Evolutionary conservation across 2,888 invertebrate genomes (phyloP).

Genomic region (Agrochola lota): DNA sequence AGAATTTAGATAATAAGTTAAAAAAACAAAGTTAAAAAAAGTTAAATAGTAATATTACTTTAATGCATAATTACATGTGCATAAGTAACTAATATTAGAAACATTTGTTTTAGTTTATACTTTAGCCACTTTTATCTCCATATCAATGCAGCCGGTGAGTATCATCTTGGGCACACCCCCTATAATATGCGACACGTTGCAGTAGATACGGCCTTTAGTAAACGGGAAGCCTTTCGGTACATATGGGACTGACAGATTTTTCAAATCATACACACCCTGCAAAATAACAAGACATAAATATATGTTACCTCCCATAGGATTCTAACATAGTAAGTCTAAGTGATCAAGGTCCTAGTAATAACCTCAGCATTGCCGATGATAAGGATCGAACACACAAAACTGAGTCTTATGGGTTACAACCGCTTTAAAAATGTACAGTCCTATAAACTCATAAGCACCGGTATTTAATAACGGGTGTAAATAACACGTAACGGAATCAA

Average conservation of each 20-base stretch:
- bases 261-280: constrained; percentile 8
- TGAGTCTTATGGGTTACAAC: too few relatives aligned
- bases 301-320: too few relatives aligned
- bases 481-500: too few relatives aligned
- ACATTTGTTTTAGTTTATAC: neutral
- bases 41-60: neutral
- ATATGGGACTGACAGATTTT: neutral
- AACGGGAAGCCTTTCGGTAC: constrained; percentile 31
- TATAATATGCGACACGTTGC: neutral
- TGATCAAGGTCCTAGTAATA: too few relatives aligned
- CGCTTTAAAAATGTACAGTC: too few relatives aligned
- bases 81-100: neutral
- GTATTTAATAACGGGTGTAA: too few relatives aligned
- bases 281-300: neutral
- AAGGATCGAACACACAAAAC: too few relatives aligned
- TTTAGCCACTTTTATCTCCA: neutral
- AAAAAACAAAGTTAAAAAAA: too few relatives aligned
- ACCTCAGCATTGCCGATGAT: too few relatives aligned
- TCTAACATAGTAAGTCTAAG: too few relatives aligned
- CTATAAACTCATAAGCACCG: too few relatives aligned
- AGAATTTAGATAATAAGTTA: too few relatives aligned
- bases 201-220: constrained; percentile 32
- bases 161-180: fast-evolving
- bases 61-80: neutral
- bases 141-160: neutral